Evolutionary conservation across 2,888 invertebrate species (phyloP), one percentile per base, ranked within the genome.

Genomic region (Cheilosia grossa): DNA sequence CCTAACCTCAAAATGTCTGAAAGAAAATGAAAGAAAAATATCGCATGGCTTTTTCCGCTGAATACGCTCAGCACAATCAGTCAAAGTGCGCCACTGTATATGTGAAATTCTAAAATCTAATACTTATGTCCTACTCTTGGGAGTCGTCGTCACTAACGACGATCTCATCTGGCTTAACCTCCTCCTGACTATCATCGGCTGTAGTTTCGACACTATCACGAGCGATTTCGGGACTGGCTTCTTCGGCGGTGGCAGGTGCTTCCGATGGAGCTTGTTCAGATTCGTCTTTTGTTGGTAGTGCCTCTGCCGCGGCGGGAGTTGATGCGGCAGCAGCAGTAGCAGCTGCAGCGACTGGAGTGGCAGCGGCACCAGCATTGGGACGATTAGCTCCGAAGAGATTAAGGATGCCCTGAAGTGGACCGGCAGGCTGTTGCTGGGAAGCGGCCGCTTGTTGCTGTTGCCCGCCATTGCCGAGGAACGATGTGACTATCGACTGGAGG

Each of bases 361-460:
- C 90, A 5, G 89, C 89, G 58, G 89, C 89, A 7, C 89, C 90
- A 13, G 37, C 37, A 30, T 30, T 30, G 37, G 37, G 37, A 10
- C 91, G 89, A 78, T 90, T 91, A 42, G 90, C 91, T 47, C 91
- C 91, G 88, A 91, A 90, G 61, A 89, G 88, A 21, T 89, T 91
- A n/a, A 91, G 87, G 49, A 91, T 89, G 13, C 91, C 90, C 80
- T 91, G 91, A 17, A 91, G 85, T 0, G 91, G 91, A 2, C 90
- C 90, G 40, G 66, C 58, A 37, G 75, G 69, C 17, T 87, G 88
- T 33, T 86, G 89, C 63, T 87, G 88, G 0, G 88, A 81, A 7
- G 88, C 74, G 0, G 89, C 88, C 17, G 88, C 88, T 19, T 40
- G 74, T 15, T 59, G 56, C 33, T 82, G 81, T 40, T 88, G 89